A percentile compares a stretch with the other conserved stretches of the same genome.
These are phyloP conservation scores for Dolichomitus sp. DNA, from an alignment of 2,888 invertebrate species.

Conservation along the genomic window DNA sequence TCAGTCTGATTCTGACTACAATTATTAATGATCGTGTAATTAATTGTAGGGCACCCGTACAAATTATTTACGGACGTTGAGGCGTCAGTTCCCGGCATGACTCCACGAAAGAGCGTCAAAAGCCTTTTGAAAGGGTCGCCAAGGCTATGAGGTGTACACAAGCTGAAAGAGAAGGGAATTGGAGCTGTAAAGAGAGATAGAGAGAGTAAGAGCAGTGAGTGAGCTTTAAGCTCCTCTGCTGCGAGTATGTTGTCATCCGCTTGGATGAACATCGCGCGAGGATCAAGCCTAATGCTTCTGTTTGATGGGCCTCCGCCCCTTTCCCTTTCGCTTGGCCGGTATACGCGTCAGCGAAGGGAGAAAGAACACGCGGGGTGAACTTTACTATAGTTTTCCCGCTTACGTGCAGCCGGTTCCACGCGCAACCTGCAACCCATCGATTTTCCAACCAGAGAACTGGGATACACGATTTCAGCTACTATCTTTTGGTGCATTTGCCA, in stretches of 20 bases:
- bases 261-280: slow-evolving; percentile 85
- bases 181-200: neutral
- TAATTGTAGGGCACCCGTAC: slow-evolving; percentile 27
- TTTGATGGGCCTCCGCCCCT: slow-evolving; percentile 81
- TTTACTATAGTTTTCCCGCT: slow-evolving; percentile 36
- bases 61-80: slow-evolving; percentile 36
- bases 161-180: slow-evolving; percentile 35
- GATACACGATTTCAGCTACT: slow-evolving; percentile 1
- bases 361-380: slow-evolving; percentile 6
- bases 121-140: slow-evolving; percentile 36
- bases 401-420: slow-evolving; percentile 31
- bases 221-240: slow-evolving; percentile 80
- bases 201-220: slow-evolving; percentile 64
- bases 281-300: slow-evolving; percentile 86
- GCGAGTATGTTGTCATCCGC: slow-evolving; percentile 86
- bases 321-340: slow-evolving; percentile 46
- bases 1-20: slow-evolving; percentile 31
- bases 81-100: slow-evolving; percentile 37
- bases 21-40: slow-evolving; percentile 56
- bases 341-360: slow-evolving; percentile 8
- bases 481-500: neutral
- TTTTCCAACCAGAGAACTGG: slow-evolving; percentile 3
- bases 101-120: slow-evolving; percentile 54
- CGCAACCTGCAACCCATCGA: slow-evolving; percentile 28
- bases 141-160: slow-evolving; percentile 65